These are phyloP conservation scores for Verasper variegatus DNA, from an alignment of 2,113 vertebrate genomes.

Conservation along the genomic window DNA sequence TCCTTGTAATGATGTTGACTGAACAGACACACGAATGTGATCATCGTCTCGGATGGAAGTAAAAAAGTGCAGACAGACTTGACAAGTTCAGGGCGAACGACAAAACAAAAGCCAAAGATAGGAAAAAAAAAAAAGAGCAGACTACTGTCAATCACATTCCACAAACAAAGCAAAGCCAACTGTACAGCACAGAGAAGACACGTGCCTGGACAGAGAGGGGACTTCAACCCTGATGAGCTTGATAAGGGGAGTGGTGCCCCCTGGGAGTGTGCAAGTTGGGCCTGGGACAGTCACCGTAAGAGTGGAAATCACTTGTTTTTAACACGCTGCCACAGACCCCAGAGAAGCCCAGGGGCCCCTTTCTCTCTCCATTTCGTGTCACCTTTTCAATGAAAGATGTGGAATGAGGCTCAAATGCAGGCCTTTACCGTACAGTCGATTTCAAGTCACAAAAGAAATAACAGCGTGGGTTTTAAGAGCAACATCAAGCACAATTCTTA, in stretches of 20 bases:
- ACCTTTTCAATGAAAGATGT: conserved; percentile 35
- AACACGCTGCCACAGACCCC: conserved; percentile 32
- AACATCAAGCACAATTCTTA: conserved; percentile 60
- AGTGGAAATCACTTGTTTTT: background rate
- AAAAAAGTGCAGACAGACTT: conserved; percentile 28
- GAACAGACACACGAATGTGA: conserved; percentile 6
- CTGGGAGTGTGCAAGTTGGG: conserved; percentile 58
- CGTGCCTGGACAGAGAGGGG: conserved; percentile 26
- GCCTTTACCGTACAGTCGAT: conserved; percentile 2
- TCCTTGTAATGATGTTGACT: conserved; percentile 14
- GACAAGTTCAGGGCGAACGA: conserved; percentile 3
- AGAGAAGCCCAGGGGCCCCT: conserved; percentile 27
- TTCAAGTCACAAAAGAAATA: conserved; percentile 45
- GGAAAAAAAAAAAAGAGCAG: conserved; percentile 22
- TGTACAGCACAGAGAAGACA: conserved; percentile 59
- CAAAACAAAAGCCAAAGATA: conserved; percentile 21
- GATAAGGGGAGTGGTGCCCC: conserved; percentile 15
- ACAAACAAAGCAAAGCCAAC: conserved; percentile 57
- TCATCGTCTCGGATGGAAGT: conserved; percentile 1
- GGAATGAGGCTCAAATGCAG: conserved; percentile 38
- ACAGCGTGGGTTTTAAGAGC: conserved; percentile 43
- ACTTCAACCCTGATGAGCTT: conserved; percentile 16
- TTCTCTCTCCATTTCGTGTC: conserved; percentile 29
- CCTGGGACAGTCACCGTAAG: conserved; percentile 33
- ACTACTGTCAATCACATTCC: conserved; percentile 55